These are phyloP conservation scores for Proales similis DNA, from an alignment of 1,140 invertebrate genomes.

Conservation along the genomic window DNA sequence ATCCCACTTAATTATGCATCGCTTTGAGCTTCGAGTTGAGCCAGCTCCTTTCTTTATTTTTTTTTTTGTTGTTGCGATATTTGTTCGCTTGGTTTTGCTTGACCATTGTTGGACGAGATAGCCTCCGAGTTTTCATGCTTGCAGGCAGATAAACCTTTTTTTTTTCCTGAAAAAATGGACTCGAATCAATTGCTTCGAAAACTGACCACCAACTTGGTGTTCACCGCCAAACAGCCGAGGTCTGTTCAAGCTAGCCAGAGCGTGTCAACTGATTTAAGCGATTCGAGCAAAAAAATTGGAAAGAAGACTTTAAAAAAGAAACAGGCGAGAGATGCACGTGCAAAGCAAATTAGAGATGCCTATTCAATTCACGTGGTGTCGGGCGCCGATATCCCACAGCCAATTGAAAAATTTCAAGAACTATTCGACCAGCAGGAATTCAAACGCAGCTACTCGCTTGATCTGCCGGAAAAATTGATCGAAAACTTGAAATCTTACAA, in stretches of 20 bases:
- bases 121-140: too few species aligned
- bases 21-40: too few species aligned
- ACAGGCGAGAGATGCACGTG: constrained; percentile 56
- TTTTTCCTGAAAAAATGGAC: constrained; percentile 30
- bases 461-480: constrained; percentile 55
- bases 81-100: too few species aligned
- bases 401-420: constrained; percentile 64
- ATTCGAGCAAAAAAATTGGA: too few species aligned
- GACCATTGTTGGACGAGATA: too few species aligned
- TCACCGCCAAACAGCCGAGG: constrained; percentile 19
- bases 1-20: too few species aligned
- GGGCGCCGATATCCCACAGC: constrained; percentile 68
- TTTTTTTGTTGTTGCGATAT: too few species aligned
- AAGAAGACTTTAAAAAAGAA: too few species aligned
- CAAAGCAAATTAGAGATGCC: constrained; percentile 66
- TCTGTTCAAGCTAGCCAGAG: constrained; percentile 38
- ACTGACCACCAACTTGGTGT: constrained; percentile 22
- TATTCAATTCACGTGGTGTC: constrained; percentile 68
- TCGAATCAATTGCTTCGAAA: constrained; percentile 16
- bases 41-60: too few species aligned
- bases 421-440: constrained; percentile 52
- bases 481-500: constrained; percentile 67
- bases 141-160: too few species aligned
- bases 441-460: constrained; percentile 22
- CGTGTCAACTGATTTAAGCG: too few species aligned